Percentiles rank a stretch among this genome's conserved stretches.
Conservation (phyloP, 1,140 invertebrate species). For the Drosophila chauvacae region DNA sequence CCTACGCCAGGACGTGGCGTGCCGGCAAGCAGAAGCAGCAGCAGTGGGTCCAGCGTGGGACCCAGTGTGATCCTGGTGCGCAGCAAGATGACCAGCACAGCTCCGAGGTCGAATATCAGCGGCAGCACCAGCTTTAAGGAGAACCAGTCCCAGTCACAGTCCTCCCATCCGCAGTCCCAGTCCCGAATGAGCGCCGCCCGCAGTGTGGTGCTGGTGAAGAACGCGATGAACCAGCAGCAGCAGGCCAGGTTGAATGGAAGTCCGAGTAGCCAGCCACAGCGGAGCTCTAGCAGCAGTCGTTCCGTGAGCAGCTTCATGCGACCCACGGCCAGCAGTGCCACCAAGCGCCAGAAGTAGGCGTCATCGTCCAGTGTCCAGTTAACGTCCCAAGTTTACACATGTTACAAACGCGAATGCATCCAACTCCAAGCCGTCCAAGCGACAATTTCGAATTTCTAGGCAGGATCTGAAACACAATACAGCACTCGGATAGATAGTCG, state of each 20-base stretch:
- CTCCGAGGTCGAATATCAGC: constrained; percentile 33
- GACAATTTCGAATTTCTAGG: constrained; percentile 76
- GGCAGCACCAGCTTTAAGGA: constrained; percentile 79
- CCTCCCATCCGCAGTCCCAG: constrained; percentile 23
- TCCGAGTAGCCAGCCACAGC: constrained; percentile 45
- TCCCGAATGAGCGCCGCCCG: constrained; percentile 65
- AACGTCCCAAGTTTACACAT: constrained; percentile 69
- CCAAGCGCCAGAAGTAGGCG: constrained; percentile 84
- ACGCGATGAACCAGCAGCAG: constrained; percentile 65
- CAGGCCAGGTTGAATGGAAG: constrained; percentile 45
- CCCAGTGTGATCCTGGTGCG: constrained; percentile 74
- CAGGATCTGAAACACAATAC: constrained; percentile 59
- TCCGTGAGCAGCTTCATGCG: constrained; percentile 86
- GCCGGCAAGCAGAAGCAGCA: constrained; percentile 89
- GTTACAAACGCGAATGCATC: constrained; percentile 66
- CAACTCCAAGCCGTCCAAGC: constrained; percentile 75
- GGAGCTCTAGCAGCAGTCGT: constrained; percentile 67
- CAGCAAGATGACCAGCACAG: constrained; percentile 48
- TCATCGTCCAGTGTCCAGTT: constrained; percentile 53
- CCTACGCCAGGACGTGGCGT: constrained; percentile 84
- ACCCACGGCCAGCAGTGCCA: constrained; percentile 85
- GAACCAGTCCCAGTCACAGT: constrained; percentile 52
- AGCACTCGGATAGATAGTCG: constrained; percentile 41
- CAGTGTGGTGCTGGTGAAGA: constrained; percentile 78
- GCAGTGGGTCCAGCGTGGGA: constrained; percentile 88